Evolutionary conservation across 1,140 invertebrate genomes (phyloP).

Genomic region (Dolichoris vasculosae): DNA sequence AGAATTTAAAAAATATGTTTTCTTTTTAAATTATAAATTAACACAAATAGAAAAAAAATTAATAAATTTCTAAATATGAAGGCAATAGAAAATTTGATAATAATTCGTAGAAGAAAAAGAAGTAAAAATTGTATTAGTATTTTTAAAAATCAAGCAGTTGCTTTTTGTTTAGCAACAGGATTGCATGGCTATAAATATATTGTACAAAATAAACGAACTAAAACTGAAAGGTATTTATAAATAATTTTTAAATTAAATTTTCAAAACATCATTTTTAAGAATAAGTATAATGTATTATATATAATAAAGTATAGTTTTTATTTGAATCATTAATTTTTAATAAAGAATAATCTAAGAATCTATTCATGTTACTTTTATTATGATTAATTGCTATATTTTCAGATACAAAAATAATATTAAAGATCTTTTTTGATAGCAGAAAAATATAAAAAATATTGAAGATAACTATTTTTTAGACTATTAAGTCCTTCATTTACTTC

Average conservation of each 20-base stretch:
- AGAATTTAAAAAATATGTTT: background rate
- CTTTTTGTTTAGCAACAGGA: slow-evolving; percentile 62
- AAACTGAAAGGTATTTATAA: slow-evolving; percentile 56
- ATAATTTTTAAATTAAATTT: background rate
- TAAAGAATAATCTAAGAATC: too few species aligned
- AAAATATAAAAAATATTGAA: too few species aligned
- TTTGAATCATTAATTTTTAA: too few species aligned
- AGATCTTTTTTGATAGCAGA: too few species aligned
- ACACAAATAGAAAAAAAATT: background rate
- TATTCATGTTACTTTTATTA: too few species aligned
- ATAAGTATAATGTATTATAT: too few species aligned
- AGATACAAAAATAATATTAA: too few species aligned
- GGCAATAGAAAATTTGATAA: background rate
- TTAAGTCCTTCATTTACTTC: background rate
- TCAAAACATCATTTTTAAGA: background rate
- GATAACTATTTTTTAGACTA: too few species aligned
- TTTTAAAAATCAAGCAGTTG: slow-evolving; percentile 53
- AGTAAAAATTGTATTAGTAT: slow-evolving; percentile 25
- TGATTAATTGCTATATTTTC: too few species aligned
- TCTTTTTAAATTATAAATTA: background rate
- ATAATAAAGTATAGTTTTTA: too few species aligned
- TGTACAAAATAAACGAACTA: slow-evolving; percentile 56
- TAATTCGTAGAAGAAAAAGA: slow-evolving; percentile 11
- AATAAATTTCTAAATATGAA: background rate
- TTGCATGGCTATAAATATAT: slow-evolving; percentile 68